Percentiles rank a stretch among this genome's conserved stretches.
Conservation (phyloP, 2,797 vertebrate species). For the Coregonus ussuriensis region DNA sequence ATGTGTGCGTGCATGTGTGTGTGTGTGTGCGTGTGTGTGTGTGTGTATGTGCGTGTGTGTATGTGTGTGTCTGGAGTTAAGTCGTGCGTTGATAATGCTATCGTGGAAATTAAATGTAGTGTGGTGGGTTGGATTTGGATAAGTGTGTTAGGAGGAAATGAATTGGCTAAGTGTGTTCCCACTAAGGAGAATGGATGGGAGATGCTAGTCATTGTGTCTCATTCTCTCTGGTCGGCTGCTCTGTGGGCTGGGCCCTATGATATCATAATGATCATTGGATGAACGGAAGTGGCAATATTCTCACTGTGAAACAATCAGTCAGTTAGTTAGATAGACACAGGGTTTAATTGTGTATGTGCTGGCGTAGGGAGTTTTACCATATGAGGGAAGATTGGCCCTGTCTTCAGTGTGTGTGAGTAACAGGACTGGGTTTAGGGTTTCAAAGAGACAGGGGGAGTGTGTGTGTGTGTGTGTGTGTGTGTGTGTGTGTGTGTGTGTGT, state of each 20-base stretch:
- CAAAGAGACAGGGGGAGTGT: too few relatives aligned
- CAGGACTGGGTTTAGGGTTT: too few relatives aligned
- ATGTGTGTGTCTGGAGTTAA: conserved; percentile 4
- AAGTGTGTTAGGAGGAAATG: conserved; percentile 66
- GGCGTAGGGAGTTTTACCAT: too few relatives aligned
- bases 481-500: too few relatives aligned
- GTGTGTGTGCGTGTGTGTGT: conserved; percentile 11
- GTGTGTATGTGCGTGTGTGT: background rate
- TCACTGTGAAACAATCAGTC: background rate
- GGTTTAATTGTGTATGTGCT: too few relatives aligned
- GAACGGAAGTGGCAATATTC: background rate
- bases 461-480: too few relatives aligned
- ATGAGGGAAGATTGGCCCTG: too few relatives aligned
- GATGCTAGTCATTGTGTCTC: conserved; percentile 33
- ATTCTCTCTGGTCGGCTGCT: background rate
- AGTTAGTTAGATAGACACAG: too few relatives aligned
- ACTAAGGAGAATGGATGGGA: conserved; percentile 56
- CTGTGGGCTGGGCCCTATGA: background rate
- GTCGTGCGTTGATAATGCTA: conserved; percentile 62
- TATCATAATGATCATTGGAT: conserved; percentile 13
- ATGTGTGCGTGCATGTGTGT: conserved; percentile 34
- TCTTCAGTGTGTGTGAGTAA: too few relatives aligned
- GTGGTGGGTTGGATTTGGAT: conserved; percentile 63
- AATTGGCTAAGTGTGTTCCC: conserved; percentile 62
- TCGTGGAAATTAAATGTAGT: conserved; percentile 70